Base-by-base conservation (phyloP, 2,888 invertebrate genomes). In the Heliconius aoede region DNA sequence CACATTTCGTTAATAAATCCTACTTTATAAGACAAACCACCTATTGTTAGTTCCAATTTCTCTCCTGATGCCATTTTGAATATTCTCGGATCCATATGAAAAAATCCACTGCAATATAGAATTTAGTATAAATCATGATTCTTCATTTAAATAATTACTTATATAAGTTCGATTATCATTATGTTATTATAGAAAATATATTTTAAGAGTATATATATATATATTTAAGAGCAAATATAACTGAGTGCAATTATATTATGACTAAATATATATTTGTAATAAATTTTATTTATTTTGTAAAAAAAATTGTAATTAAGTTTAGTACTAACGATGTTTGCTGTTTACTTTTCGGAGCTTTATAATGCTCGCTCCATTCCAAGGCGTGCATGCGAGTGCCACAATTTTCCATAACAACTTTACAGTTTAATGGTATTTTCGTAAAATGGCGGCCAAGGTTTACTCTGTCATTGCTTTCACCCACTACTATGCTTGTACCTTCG, bases 401-500 rank as follows among this genome's bases (percentile, higher is more conserved):
- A 82, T 96, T 96, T 80, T 92, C 93, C 85, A 96, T 89, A 0
- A 83, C 84, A 24, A 96, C 90, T 80, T 90, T 89, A 78, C 86
- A 83, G 69, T 86, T 85, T 71, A 95, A 85, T 1, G 89, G 89
- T 76, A 92, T 89, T 85, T 94, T 95, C 81, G 96, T 96, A 83
- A 97, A 96, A 84, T 96, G 93, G 5, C 95, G 91, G 5, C 96
- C 97, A 65, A 97, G 93, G 79, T 95, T 88, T 71, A 96, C 89
- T 30, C 95, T 95, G 61, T 95, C 94, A 72, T 96, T 90, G 1
- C 91, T 86, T 1, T 96, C 96, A 65, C 96, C 95, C 21, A 96
- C 95, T 32, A 95, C 83, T 78, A 97, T 95, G 79, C 96, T 96
- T 1, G 96, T 95, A 4, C 97, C 97, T 64, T 95, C 88, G 21